Conservation (phyloP, 2,113 vertebrate genomes). For the Phaethornis superciliosus region DNA sequence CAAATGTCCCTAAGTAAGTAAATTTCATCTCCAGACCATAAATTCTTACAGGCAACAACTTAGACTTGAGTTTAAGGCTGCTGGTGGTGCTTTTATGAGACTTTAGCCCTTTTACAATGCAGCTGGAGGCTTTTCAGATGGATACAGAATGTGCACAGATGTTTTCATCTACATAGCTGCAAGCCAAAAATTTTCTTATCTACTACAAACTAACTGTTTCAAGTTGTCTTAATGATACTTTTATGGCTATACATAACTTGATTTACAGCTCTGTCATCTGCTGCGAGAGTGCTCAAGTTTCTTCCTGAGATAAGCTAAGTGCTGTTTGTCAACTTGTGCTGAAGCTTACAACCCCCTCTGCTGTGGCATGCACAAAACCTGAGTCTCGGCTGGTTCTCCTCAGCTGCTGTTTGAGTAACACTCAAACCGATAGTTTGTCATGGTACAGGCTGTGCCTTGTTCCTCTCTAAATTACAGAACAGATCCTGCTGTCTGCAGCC, state of each 20-base stretch:
- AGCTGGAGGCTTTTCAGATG: background rate
- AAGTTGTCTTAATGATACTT: background rate
- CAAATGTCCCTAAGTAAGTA: background rate
- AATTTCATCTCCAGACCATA: background rate
- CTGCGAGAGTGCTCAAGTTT: constrained; percentile 6
- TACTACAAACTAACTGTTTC: background rate
- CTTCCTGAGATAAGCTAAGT: constrained; percentile 13
- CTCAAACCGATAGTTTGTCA: constrained; percentile 31
- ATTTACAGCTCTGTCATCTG: constrained; percentile 48
- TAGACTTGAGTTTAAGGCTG: background rate
- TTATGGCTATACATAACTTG: background rate
- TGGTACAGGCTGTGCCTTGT: constrained; percentile 34
- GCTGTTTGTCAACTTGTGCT: constrained; percentile 11
- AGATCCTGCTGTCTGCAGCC: background rate
- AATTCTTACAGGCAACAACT: background rate
- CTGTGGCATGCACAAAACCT: background rate
- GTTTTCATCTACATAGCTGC: background rate
- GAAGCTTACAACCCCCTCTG: background rate
- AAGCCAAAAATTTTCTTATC: background rate
- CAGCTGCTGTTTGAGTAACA: background rate
- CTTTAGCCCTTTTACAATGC: background rate
- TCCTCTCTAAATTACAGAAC: constrained; percentile 36
- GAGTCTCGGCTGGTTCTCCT: background rate
- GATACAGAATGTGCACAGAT: background rate
- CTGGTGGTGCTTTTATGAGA: background rate